Evolutionary conservation across 2,888 invertebrate genomes (phyloP), one percentile per base, ranked within the genome.

Genomic region (Hermaeophaga mercurialis): DNA sequence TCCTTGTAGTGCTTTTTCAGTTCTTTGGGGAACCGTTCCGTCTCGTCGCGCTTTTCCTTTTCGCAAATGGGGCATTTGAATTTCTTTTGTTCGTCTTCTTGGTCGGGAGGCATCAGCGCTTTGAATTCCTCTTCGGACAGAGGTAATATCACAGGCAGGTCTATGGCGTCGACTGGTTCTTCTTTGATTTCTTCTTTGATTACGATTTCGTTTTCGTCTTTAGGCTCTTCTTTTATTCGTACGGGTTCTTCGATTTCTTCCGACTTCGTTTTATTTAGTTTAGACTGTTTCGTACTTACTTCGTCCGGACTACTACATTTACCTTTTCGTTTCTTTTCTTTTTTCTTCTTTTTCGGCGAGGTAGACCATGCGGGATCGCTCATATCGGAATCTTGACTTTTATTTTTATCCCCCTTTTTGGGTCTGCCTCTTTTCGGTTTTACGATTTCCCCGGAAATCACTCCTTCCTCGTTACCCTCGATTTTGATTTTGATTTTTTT

Each of bases 31-130:
- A 66, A 69, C 59, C 70, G 58, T 19, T 66, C 63, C 7, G 66
- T 65, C 26, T 62, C 59, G n/a, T 70, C 71, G 17, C 69, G 69
- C 55, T 71, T 71, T 14, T 59, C 60, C 47, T 62, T 64, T 24
- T 46, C 44, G 49, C 75, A 75, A 14, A 73, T 61, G 4, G 71
- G 71, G 56, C 75, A 75, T 53, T 62, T 61, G 46, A 63, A 63
- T 33, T 59, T 64, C 31, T 61, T 44, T 11, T 46, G 47, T 26
- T 61, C 57, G 17, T 46, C 24, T 8, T 46, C 24, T 7, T 18
- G 22, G 1, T 45, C 52, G n/a, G 26, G n/a, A 0, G 61, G 54
- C 45, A 59, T 43, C 34, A 63, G 56, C 19, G 59, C 46, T 46
- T 60, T 64, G 14, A 60, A 56, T 26, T 62, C 64, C 15, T 60